Conservation (phyloP, 2,797 vertebrate species). For the Hoplostethus mediterraneus region DNA sequence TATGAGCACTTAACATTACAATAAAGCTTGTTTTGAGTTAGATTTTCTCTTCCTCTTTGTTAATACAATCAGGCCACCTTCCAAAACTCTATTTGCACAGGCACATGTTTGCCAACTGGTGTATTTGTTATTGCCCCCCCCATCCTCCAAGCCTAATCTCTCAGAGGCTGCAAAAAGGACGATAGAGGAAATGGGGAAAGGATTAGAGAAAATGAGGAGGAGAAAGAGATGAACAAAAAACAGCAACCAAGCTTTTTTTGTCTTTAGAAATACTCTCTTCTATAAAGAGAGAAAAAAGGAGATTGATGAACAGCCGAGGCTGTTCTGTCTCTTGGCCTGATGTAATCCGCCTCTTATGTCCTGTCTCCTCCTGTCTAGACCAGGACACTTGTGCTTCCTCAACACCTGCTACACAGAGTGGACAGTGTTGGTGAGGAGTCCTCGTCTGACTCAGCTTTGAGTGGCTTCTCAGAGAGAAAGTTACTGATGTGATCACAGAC, state of each 20-base stretch:
- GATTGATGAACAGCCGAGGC: conserved; percentile 27
- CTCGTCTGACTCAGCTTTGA: conserved; percentile 37
- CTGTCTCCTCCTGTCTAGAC: conserved; percentile 38
- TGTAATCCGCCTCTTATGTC: conserved; percentile 44
- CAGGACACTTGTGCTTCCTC: conserved; percentile 29
- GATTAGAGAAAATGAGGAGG: conserved; percentile 30
- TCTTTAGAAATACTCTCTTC: conserved; percentile 32
- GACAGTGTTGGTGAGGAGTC: conserved; percentile 38
- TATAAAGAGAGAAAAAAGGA: conserved; percentile 25
- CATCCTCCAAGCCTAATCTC: conserved; percentile 48
- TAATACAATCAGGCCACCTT: conserved; percentile 62
- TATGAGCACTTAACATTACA: conserved; percentile 50
- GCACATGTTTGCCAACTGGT: conserved; percentile 64
- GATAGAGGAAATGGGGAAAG: conserved; percentile 34
- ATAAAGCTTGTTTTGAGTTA: conserved; percentile 50
- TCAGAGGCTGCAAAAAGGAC: conserved; percentile 47
- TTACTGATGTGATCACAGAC: conserved; percentile 40
- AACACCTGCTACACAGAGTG: conserved; percentile 48
- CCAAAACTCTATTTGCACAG: conserved; percentile 55
- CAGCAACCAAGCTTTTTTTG: conserved; percentile 19
- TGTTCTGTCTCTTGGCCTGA: conserved; percentile 31
- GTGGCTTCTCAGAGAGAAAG: conserved; percentile 33
- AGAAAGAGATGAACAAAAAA: conserved; percentile 33
- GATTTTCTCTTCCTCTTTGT: conserved; percentile 50
- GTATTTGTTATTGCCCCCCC: conserved; percentile 46